Percentiles rank a stretch among this genome's conserved stretches.
Conservation (phyloP, 2,113 vertebrate species). For the Reinhardtius hippoglossoides region DNA sequence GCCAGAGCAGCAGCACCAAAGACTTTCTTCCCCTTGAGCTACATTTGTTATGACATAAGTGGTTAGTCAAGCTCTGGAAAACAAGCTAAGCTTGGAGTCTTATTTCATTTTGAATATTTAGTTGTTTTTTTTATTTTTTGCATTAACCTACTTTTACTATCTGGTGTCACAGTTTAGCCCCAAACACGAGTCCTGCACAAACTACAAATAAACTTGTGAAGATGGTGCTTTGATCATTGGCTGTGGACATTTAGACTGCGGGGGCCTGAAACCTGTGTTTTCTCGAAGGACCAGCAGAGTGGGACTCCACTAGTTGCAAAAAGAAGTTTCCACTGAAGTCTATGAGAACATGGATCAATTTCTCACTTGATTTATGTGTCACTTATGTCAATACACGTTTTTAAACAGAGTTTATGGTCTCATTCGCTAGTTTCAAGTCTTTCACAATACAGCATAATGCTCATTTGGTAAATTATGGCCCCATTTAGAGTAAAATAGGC, state of each 20-base stretch:
- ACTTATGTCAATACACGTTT: not conserved
- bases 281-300: no score
- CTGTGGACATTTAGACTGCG: no score
- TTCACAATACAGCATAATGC: no score
- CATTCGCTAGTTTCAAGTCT: no score
- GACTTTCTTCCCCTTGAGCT: slow-evolving; percentile 48
- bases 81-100: slow-evolving; percentile 44
- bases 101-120: slow-evolving; percentile 26
- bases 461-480: no score
- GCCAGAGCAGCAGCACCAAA: slow-evolving; percentile 53
- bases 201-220: slow-evolving; percentile 9
- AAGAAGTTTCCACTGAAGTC: no score
- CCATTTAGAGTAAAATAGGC: no score
- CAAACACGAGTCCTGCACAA: slow-evolving; percentile 9
- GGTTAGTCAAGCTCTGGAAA: slow-evolving; percentile 71
- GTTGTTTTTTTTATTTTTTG: not conserved
- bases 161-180: slow-evolving; percentile 31
- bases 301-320: no score
- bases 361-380: no score
- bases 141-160: slow-evolving; percentile 34
- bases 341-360: no score
- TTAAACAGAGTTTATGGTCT: not conserved
- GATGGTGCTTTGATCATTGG: no score
- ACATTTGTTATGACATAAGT: slow-evolving; percentile 67
- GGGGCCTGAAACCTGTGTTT: no score